Evolutionary conservation across 2,113 vertebrate genomes (phyloP), one percentile per base, ranked within the genome.

Genomic region (Phaetusa simplex): DNA sequence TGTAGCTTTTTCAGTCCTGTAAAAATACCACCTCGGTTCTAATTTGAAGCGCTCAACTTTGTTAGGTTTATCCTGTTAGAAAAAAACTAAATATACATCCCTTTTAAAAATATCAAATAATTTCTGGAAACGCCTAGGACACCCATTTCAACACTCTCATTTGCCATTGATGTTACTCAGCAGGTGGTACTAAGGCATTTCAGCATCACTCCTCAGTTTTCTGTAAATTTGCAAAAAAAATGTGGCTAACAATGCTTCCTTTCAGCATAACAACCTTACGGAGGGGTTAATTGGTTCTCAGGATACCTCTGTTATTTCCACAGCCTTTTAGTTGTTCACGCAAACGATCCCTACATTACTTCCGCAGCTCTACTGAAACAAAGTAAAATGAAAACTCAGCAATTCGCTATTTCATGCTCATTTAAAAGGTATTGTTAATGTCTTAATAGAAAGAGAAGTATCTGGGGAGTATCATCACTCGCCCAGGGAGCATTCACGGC

Each of bases 261-360:
- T 96, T 95, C 86, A 91, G 92, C 76, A 86, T 66, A 88, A 95
- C 26, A 83, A 88, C 79, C 72, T 76, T n/a, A 58, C 43, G 76
- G 83, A 88, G 81, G 67, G n/a, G 96, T 96, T 96, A 95, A 97
- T 86, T 97, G 93, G 65, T 96, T 95, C 91, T 95, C 84, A 80
- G 76, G 88, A 80, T 72, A 62, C 76, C 70, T 89, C 83, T 83
- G 52, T 95, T 96, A 94, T 73, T 96, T 93, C 92, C 65, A 58
- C 29, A 66, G 36, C 55, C 81, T 97, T 76, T 49, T 83, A 49
- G 20, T 70, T 95, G 38, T 80, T 88, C 82, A 62, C 30, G 65
- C 65, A 90, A 69, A 82, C 53, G 79, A 91, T 70, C 49, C 5
- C 1, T 58, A 42, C 14, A 5, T 52, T 65, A 21, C 49, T 91